phyloP scores from a whole-genome alignment of 2,797 vertebrate genomes.

The Anabas testudineus region DNA sequence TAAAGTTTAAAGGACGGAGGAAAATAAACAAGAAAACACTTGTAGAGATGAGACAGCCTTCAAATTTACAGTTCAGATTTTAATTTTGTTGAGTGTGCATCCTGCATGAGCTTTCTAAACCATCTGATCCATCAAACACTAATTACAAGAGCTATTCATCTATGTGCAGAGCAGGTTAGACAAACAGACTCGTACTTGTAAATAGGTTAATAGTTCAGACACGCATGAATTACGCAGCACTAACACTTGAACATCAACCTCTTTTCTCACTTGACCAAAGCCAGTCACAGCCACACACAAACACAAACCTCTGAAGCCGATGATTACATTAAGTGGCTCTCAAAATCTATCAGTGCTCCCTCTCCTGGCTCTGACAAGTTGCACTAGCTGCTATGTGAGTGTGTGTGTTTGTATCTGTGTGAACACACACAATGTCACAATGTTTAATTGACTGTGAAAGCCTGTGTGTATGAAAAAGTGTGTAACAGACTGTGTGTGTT shows the following conservation, averaged over 20 bases:
- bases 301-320: conserved; percentile 73
- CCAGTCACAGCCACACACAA: conserved; percentile 60
- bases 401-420: conserved; percentile 28
- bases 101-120: conserved; percentile 39
- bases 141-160: conserved; percentile 64
- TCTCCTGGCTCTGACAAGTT: conserved; percentile 74
- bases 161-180: conserved; percentile 65
- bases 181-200: conserved; percentile 66
- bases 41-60: conserved; percentile 21
- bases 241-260: conserved; percentile 67
- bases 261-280: conserved; percentile 74
- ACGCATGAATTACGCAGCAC: conserved; percentile 62
- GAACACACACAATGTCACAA: not conserved
- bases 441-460: conserved; percentile 78
- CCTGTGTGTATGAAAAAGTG: conserved; percentile 64
- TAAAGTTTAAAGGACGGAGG: conserved; percentile 26
- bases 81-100: conserved; percentile 39
- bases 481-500: conserved; percentile 65
- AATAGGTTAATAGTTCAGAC: conserved; percentile 72
- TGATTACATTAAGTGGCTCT: conserved; percentile 82
- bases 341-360: conserved; percentile 79
- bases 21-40: conserved; percentile 23
- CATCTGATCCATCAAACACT: conserved; percentile 26
- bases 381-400: conserved; percentile 41
- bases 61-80: conserved; percentile 58